These are phyloP conservation scores for Meloidogyne hapla DNA, from an alignment of 1,140 invertebrate genomes.

Conservation along the genomic window DNA sequence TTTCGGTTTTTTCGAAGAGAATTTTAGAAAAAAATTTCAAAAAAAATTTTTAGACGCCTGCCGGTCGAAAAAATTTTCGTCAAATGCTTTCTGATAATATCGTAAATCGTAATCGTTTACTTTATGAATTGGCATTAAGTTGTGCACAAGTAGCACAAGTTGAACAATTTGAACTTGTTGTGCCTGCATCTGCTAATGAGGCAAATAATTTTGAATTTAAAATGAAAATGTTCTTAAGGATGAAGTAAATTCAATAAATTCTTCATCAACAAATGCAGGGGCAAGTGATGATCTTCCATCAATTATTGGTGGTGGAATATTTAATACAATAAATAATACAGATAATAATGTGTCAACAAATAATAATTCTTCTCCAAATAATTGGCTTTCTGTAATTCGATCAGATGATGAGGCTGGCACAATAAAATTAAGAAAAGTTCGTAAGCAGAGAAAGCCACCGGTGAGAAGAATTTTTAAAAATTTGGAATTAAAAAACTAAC, in stretches of 20 bases:
- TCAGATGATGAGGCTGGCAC: conserved; percentile 35
- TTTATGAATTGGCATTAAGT: conserved; percentile 53
- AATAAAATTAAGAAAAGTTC: conserved; percentile 30
- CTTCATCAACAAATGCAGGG: conserved; percentile 10
- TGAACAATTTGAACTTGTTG: conserved; percentile 49
- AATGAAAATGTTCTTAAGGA: too few relatives aligned
- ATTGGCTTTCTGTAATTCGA: conserved; percentile 26
- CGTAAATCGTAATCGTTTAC: conserved; percentile 40
- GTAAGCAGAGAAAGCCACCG: conserved; percentile 34
- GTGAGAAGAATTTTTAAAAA: neutral
- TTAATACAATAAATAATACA: neutral
- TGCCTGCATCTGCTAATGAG: conserved; percentile 35
- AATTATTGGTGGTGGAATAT: neutral
- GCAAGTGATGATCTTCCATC: neutral
- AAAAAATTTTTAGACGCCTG: conserved; percentile 35
- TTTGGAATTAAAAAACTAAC: too few relatives aligned
- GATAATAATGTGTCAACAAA: neutral
- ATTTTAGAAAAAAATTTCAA: neutral
- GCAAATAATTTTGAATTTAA: neutral
- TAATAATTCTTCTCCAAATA: neutral
- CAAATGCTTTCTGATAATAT: conserved; percentile 31
- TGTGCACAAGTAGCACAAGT: conserved; percentile 51
- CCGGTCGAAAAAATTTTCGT: conserved; percentile 34
- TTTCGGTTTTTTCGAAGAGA: conserved; percentile 17
- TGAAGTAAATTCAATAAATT: conserved; percentile 17